Evolutionary conservation across 2,113 vertebrate genomes (phyloP), one percentile per base, ranked within the genome.

Genomic region (Lepidothrix coronata): DNA sequence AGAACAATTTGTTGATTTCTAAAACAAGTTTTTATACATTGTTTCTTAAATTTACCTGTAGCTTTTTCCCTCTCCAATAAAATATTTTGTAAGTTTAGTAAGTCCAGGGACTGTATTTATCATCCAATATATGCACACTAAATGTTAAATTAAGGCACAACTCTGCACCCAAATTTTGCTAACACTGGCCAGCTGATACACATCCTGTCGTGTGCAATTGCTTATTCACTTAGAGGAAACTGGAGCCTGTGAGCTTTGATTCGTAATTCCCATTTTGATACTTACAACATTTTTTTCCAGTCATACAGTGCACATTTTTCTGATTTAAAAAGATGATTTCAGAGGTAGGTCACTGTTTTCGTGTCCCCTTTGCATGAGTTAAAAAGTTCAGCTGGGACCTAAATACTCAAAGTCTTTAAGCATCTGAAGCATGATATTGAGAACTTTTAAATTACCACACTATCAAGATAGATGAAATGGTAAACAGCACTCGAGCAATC

Each of bases 291-390:
- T 85, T 97, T 41, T 79, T 94, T 94, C 83, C 77, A 93, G 74
- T 78, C 61, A 91, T 65, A 55, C 41, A 76, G 54, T 41, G 31
- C 91, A 97, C 6, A 80, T 96, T 98, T 97, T 98, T 97, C 88
- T 96, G 91, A 96, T 97, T 97, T 91, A 97, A 85, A 95, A 93
- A 95, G 70, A 97, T 93, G 6, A 96, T 97, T 97, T 70, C 72
- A 88, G 94, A 94, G 77, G 84, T 93, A 97, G 90, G 83, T 96
- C 96, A 97, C 88, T 57, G 24, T 95, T 97, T 94, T 95, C 70
- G 51, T 68, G 85, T 97, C 85, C 78, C 85, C 41, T 63, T 94
- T 83, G 76, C 74, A 81, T 43, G 52, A 95, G 70, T 95, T 88
- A 86, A 81, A 95, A 92, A 89, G 75, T 95, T 94, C 91, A 96